Conservation (phyloP, 2,888 invertebrate species). For the Megaustenia siamemsis region DNA sequence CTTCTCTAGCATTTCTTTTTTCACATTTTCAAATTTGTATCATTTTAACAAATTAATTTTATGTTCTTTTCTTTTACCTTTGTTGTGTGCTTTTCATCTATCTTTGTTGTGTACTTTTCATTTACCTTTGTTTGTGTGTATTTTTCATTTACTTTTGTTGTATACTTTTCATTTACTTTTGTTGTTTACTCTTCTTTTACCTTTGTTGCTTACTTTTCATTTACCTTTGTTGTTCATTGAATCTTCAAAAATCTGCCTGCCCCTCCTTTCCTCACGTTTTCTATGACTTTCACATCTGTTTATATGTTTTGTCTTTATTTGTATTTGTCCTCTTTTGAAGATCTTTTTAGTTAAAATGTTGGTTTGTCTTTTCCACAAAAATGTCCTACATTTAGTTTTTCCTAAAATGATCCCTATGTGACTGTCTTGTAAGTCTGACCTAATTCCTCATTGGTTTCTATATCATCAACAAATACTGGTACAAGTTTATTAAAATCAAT, state of each 20-base stretch:
- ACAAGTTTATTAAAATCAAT: conserved; percentile 5
- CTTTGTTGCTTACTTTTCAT: too few relatives aligned
- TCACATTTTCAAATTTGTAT: not conserved
- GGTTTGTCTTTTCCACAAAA: too few relatives aligned
- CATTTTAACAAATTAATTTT: not conserved
- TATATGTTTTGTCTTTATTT: not conserved
- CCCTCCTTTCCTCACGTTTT: too few relatives aligned
- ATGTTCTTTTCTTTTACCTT: not conserved
- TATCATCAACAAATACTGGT: too few relatives aligned
- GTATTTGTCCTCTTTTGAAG: too few relatives aligned
- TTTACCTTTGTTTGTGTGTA: not conserved
- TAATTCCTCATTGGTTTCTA: too few relatives aligned
- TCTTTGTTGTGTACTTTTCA: not conserved
- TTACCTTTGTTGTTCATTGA: not conserved
- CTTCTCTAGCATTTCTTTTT: too few relatives aligned
- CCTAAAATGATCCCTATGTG: too few relatives aligned
- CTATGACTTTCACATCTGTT: too few relatives aligned
- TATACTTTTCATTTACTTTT: not conserved
- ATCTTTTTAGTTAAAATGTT: not conserved
- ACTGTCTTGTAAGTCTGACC: too few relatives aligned
- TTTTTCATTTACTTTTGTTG: not conserved
- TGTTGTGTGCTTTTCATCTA: not conserved
- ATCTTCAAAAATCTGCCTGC: not conserved
- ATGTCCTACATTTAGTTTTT: too few relatives aligned
- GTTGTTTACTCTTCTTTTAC: not conserved